Evolutionary conservation across 1,140 invertebrate genomes (phyloP), one percentile per base, ranked within the genome.

Genomic region (Lepidostoma basale): DNA sequence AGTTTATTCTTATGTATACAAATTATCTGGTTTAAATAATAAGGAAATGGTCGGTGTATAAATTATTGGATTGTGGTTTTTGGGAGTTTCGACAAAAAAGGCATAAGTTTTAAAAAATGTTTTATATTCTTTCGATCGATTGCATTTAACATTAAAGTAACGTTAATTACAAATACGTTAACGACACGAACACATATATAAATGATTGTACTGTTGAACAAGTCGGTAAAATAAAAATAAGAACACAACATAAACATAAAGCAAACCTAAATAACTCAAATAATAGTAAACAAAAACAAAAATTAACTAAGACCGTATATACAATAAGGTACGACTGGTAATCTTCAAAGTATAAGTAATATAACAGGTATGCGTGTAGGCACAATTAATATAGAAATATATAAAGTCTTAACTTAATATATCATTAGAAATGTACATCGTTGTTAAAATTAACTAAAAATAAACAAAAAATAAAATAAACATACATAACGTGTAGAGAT

Each of bases 91-190:
- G n/a, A n/a, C n/a, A n/a, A n/a, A 9, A 59, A 59, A 59, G 18
- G 12, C 33, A 42, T 12, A 23, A 36, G 14, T 62, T 62, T 63
- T 63, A 30, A 22, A 47, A 59, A 62, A 45, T 45, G 14, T 63
- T 64, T 64, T 68, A 65, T 72, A 68, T 72, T 72, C 70, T 72
- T 68, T 72, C 70, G 64, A 65, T 68, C 70, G 70, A 54, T 65
- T 62, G 70, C 66, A 72, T 72, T 59, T 54, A 65, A 52, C 14
- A 16, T 66, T 62, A 60, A 62, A 40, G 66, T 63, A 68, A 54
- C 14, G 42, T 68, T 65, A 42, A 64, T 33, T 44, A 65, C 49
- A 70, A 59, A 66, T 44, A 71, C 62, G 16, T 54, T 36, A 42
- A 62, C 39, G 39, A 62, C 39, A 44, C 39, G 23, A 26, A 16